A percentile compares a stretch with the other conserved stretches of the same genome.
Evolutionary conservation across 2,797 vertebrate genomes (phyloP).

Genomic region (Gallinago solitaria): DNA sequence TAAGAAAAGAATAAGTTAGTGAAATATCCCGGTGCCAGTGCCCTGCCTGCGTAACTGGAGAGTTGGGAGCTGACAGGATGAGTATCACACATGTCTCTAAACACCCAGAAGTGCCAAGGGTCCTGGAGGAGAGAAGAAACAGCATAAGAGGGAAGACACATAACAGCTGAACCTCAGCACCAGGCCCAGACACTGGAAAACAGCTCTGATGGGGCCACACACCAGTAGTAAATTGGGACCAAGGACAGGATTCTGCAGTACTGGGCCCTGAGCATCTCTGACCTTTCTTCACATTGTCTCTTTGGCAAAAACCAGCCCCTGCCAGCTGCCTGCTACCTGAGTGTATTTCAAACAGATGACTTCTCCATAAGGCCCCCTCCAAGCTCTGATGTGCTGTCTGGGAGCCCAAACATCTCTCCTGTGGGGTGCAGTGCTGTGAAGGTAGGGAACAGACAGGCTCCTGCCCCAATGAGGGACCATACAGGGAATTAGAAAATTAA

Average conservation of each 20-base stretch:
- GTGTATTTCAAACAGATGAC: background rate
- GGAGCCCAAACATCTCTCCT: background rate
- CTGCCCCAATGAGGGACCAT: background rate
- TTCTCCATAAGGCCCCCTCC: background rate
- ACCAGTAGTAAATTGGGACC: background rate
- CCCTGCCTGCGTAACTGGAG: background rate
- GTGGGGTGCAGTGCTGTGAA: background rate
- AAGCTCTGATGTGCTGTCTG: background rate
- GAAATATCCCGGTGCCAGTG: background rate
- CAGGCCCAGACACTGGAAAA: background rate
- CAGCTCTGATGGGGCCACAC: background rate
- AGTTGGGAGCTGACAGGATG: background rate
- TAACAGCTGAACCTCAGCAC: background rate
- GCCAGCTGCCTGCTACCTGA: background rate
- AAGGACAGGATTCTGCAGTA: background rate
- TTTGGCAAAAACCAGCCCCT: background rate
- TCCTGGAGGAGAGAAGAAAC: background rate
- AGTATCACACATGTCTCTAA: background rate
- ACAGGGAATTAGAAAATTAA: background rate
- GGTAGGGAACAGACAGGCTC: background rate
- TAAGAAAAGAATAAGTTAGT: background rate
- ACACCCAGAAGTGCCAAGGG: background rate
- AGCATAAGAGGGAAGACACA: fast-evolving
- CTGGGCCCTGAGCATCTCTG: background rate
- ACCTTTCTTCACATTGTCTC: background rate